Evolutionary conservation across 2,888 invertebrate species (phyloP), one percentile per base, ranked within the genome.

Genomic region (Pheosia tremula): DNA sequence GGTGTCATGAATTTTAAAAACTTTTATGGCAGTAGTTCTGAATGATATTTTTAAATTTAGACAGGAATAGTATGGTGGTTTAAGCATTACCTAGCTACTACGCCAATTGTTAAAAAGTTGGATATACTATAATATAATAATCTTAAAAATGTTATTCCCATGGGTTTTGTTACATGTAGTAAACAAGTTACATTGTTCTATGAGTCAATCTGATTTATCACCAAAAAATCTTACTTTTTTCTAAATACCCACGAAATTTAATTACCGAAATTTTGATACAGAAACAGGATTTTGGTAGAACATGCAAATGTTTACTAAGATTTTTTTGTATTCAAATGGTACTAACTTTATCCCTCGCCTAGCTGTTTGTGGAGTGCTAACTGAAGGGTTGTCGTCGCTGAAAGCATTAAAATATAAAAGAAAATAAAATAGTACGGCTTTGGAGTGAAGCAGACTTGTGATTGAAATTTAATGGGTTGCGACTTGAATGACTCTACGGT

Each of bases 1-100:
- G 62, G 61, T 66, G 61, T 75, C 74, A 77, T 77, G 77, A 74
- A 77, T 77, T 78, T 72, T 76, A 64, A 76, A 68, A 68, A 67
- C 59, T 65, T 67, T 70, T 59, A 45, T 24, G 50, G 8, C 6
- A 1, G 8, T 50, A 4, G 7, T 50, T 24, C 24, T n/a, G 50
- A 24, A 7, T 3, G 50, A 24, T 50, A 24, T 50, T 8, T 50
- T 24, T 24, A 3, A 13, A 47, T 41, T 41, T 41, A 41, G 5
- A 41, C 8, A 3, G 8, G 8, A 0, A 0, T 41, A 7, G 43
- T 10, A 45, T 8, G 4, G 43, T 45, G 5, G 5, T 39, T 3
- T 39, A 39, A 3, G 39, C 5, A 24, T 24, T 24, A 24, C 24
- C 24, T 24, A 24, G 24, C 24, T 24, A 24, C 24, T 24, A 24